Evolutionary conservation across 53 echinoderm and acorn worm species (phyloP), one percentile per base, ranked within the genome.

Genomic region (Antedon mediterranea): DNA sequence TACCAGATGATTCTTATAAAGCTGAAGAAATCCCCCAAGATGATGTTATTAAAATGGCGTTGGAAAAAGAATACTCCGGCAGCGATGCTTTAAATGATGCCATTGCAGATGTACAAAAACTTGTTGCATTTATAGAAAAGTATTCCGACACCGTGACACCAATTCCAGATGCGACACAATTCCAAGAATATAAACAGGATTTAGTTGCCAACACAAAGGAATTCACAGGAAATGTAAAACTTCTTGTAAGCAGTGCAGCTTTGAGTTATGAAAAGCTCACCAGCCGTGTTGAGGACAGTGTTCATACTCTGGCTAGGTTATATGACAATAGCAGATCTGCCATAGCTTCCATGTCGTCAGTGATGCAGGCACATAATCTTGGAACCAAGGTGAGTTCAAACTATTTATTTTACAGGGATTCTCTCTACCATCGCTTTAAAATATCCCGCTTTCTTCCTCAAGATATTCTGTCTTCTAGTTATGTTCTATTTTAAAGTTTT

Each of bases 181-280:
- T 97, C 86, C 74, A 81, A 42, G 80, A 78, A 18, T 32, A 71
- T 32, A 97, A 97, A 75, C 88, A 97, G 4, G 76, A 31, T 28
- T 73, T 97, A 42, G 43, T 92, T 78, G 43, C 81, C 0, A 89
- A 97, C 82, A 87, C 87, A 30, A 81, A 92, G 30, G 97, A 97
- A 82, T 97, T 97, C 78, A 91, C 97, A 32, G 88, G 86, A 57
- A 97, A 90, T 82, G 92, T 89, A 42, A 97, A 97, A 85, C 84
- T 92, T 88, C 84, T 97, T 5, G 97, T 97, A 71, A 90, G 92
- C 84, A 91, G 89, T 57, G 87, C 92, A 26, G 92, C 89, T 28
- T 88, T 92, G 78, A 81, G 88, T 0, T 79, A 80, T 32, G 88
- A 88, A 28, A 87, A 86, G 77, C 81, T 97, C 3, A 75, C 83